Conservation (phyloP, 2,888 invertebrate species). For the Muschampia plurimacula region DNA sequence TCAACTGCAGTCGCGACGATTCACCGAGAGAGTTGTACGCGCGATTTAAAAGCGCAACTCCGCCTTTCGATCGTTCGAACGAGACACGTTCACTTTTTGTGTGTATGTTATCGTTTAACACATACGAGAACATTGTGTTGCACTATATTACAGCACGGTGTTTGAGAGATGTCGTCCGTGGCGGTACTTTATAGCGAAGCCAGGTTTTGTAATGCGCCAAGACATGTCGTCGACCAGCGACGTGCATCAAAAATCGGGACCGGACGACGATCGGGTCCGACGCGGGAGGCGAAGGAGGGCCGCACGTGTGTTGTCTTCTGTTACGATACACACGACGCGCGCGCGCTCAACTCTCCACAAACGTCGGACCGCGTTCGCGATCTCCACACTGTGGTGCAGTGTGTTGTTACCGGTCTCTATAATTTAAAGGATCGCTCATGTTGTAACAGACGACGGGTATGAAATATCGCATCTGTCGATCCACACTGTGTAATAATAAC, state of each 20-base stretch:
- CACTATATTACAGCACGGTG: not conserved
- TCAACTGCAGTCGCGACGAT: constrained; percentile 7
- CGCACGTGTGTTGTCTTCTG: no score
- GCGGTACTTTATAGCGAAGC: not conserved
- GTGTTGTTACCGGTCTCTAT: no score
- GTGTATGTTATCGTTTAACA: not conserved
- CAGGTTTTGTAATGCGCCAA: not conserved
- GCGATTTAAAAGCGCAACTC: constrained; percentile 1
- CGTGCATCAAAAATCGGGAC: no score
- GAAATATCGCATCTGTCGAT: not conserved
- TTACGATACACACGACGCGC: no score
- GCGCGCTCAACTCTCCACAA: no score
- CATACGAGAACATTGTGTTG: not conserved
- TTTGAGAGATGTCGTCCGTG: constrained; percentile 3
- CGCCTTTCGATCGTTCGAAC: not conserved
- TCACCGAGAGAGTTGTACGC: constrained; percentile 7
- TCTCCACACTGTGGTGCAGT: no score
- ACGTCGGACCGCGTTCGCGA: no score
- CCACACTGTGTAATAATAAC: not conserved
- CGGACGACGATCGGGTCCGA: no score
- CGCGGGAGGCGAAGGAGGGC: no score
- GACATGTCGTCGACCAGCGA: not conserved
- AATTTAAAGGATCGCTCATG: not conserved
- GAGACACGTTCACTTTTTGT: not conserved
- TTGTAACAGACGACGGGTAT: not conserved